phyloP scores from a whole-genome alignment of 2,888 invertebrate genomes.

The Oxycera nigricornis region DNA sequence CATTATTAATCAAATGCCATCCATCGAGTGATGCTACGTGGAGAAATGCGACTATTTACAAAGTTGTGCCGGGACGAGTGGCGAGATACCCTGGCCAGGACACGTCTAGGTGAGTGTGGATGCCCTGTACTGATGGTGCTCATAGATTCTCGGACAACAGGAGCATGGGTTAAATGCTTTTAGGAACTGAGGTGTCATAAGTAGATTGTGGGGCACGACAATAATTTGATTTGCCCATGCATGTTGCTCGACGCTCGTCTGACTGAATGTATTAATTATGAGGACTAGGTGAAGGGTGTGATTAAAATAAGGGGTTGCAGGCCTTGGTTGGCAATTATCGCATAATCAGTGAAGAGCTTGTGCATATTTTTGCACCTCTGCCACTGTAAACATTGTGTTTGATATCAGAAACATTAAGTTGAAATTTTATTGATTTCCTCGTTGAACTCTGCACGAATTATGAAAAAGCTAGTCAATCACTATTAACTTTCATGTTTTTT shows the following conservation, averaged over 20 bases:
- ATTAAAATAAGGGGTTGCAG: background rate
- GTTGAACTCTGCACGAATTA: no score
- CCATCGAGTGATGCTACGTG: conserved; percentile 13
- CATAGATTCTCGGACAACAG: background rate
- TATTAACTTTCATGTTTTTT: no score
- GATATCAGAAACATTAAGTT: no score
- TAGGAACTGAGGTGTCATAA: conserved; percentile 21
- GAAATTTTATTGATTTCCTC: no score
- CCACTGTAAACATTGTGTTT: background rate
- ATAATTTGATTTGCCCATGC: conserved; percentile 15
- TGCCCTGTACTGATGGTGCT: background rate
- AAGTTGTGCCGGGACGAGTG: background rate
- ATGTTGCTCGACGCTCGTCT: background rate
- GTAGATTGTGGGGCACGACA: conserved; percentile 24
- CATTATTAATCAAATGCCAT: conserved; percentile 33
- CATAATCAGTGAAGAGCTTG: background rate
- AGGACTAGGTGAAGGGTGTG: background rate
- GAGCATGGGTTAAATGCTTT: background rate
- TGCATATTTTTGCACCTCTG: background rate
- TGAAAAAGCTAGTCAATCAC: no score
- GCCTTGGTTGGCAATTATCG: background rate
- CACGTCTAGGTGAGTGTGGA: background rate
- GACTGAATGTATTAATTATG: background rate
- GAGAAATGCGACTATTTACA: conserved; percentile 12
- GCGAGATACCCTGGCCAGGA: background rate